Conservation (phyloP, 2,113 vertebrate genomes). For the Nipponia nippon region DNA sequence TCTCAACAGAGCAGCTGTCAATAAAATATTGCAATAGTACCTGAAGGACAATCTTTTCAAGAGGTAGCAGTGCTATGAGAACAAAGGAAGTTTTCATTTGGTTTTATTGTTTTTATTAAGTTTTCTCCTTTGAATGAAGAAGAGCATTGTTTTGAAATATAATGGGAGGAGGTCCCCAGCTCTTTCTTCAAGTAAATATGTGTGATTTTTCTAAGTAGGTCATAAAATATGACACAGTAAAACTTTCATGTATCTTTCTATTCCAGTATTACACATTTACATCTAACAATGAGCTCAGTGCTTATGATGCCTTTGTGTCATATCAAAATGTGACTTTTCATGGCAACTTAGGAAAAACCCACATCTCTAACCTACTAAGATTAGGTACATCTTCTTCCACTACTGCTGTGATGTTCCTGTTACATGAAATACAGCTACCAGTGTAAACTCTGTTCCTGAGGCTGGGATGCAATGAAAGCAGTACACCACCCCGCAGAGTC, state of each 20-base stretch:
- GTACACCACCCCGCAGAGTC: too few relatives aligned
- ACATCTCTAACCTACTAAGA: accelerated
- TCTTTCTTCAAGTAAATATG: neutral
- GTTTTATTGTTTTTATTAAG: neutral
- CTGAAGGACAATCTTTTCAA: constrained; percentile 16
- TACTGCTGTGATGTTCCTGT: neutral
- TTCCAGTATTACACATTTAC: neutral
- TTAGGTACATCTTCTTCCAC: neutral
- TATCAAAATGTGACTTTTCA: neutral
- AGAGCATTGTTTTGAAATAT: neutral
- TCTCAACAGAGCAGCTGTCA: constrained; percentile 36
- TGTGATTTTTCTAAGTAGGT: neutral
- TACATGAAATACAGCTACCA: neutral
- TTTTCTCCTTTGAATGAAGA: neutral
- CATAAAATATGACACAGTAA: neutral
- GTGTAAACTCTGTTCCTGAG: neutral
- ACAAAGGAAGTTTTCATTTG: neutral
- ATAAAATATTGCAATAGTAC: neutral
- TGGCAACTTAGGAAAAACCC: neutral
- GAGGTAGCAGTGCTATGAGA: neutral
- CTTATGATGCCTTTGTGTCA: neutral
- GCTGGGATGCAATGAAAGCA: neutral
- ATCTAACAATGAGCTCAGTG: neutral
- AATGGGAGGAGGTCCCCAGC: neutral
- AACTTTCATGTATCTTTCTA: neutral